Base-by-base conservation (phyloP, 1,140 invertebrate genomes). In the Nasonia giraulti region DNA sequence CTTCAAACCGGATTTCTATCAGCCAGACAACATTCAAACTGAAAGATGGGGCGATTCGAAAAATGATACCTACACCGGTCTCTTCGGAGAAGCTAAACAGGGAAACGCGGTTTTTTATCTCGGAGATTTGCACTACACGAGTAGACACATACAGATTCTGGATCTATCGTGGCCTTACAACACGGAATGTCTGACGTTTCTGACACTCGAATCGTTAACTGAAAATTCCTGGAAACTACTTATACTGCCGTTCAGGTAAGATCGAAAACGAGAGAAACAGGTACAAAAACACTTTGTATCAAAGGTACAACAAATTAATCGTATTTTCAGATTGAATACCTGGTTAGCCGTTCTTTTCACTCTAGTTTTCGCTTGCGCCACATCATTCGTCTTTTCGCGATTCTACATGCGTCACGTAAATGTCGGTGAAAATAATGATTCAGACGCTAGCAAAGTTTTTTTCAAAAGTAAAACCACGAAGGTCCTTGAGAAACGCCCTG, bases 191-290 rank as follows among this genome's bases (percentile, higher is more conserved):
- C 94, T 97, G 75, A 97, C 97, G 1, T 97, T 97, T 89, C 89
- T 97, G 3, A 97, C 96, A 8, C 96, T 96, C 1, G 96, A 97
- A 93, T 95, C 96, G 37, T 91, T 96, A 37, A 95, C 94, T 27
- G 95, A 97, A 91, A 96, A 97, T 89, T 96, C 96, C 7, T 97
- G 97, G 96, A 96, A 96, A 91, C 96, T 97, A 6, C 92, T 98
- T 8, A 96, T 97, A 87, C 89, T 96, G 80, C 97, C 97, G 1
- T 97, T 97, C 86, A 95, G 94, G 95, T 96, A 93, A 44, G 47
- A 73, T 23, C 14, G n/a, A 66, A 66, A 66, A 20, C 7, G 62
- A 17, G 62, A n/a, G 14, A 7, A n/a, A 66, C 2, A 11, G 11
- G n/a, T n/a, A n/a, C n/a, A n/a, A n/a, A n/a, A n/a, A n/a, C n/a